Evolutionary conservation across 1,140 invertebrate species (phyloP), one percentile per base, ranked within the genome.

Genomic region (Drosophila hydei): DNA sequence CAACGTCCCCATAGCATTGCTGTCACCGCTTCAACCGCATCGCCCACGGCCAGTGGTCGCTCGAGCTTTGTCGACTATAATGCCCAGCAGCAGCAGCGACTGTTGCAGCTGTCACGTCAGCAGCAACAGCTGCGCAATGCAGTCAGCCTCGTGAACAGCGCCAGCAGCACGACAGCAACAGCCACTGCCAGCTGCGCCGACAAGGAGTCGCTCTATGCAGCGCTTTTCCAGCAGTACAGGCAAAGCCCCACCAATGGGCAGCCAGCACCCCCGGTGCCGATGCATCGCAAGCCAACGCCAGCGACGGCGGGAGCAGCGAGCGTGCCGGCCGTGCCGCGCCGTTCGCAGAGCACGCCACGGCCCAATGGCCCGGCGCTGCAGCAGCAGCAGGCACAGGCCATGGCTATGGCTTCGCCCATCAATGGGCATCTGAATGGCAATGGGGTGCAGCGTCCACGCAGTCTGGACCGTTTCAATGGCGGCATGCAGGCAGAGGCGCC

Each of bases 1-100:
- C 73, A 83, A 72, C 92, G 85, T 59, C 91, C 90, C 0, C 91
- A 90, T 9, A 90, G 90, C 81, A 83, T 92, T 16, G 77, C 80
- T 9, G 85, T 89, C 64, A 85, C 72, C 30, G 25, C 40, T 9
- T 12, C 72, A 19, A 16, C 64, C 3, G 48, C 65, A 1, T 59
- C 71, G 16, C 40, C 63, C 2, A 59, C 76, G 1, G 38, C 59
- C 3, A 25, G 56, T 0, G 33, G 56, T 0, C 59, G 65, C 21
- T 79, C 83, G 18, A 72, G 77, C 21, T 90, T 90, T 45, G 89
- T 90, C 12, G 89, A 90, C 56, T 90, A 90, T 62, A 76, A 56
- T 45, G 72, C 77, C 19, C 89, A 90, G 70, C 89, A 90, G 67
- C 89, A 91, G 45, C 89, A 91, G 60, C 89, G 89, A n/a, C 33